These are phyloP conservation scores for Euthynnus affinis DNA, from an alignment of 2,797 vertebrate genomes.

Conservation along the genomic window DNA sequence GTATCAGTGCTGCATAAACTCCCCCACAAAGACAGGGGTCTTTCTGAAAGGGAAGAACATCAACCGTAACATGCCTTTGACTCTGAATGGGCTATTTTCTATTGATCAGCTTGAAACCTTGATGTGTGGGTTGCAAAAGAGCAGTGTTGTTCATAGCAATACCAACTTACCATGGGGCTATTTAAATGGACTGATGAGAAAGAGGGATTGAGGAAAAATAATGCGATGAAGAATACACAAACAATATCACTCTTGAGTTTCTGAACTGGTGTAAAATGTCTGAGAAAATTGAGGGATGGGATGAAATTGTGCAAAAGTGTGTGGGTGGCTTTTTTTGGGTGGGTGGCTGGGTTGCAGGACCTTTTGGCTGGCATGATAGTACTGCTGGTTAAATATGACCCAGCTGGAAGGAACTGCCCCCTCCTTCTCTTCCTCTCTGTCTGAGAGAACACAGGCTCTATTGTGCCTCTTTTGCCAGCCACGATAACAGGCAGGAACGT, in stretches of 20 bases:
- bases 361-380: conserved; percentile 55
- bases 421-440: conserved; percentile 68
- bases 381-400: conserved; percentile 80
- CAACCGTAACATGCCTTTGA: conserved; percentile 49
- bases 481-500: conserved; percentile 54
- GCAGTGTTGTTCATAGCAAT: conserved; percentile 16
- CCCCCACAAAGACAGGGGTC: conserved; percentile 53
- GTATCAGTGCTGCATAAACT: conserved; percentile 54
- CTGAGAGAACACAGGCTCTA: conserved; percentile 75
- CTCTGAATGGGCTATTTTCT: conserved; percentile 61
- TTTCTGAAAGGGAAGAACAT: conserved; percentile 55
- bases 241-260: not conserved
- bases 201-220: not conserved
- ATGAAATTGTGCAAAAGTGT: conserved; percentile 5
- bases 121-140: conserved; percentile 34
- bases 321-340: conserved; percentile 26
- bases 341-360: conserved; percentile 53
- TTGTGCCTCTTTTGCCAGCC: conserved; percentile 65
- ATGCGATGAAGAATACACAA: not conserved
- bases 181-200: conserved; percentile 33
- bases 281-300: not conserved
- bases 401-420: conserved; percentile 78
- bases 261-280: not conserved
- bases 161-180: not conserved
- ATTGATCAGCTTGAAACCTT: conserved; percentile 56